phyloP scores from a whole-genome alignment of 1,140 invertebrate genomes.

The Probaryconus sp. region DNA sequence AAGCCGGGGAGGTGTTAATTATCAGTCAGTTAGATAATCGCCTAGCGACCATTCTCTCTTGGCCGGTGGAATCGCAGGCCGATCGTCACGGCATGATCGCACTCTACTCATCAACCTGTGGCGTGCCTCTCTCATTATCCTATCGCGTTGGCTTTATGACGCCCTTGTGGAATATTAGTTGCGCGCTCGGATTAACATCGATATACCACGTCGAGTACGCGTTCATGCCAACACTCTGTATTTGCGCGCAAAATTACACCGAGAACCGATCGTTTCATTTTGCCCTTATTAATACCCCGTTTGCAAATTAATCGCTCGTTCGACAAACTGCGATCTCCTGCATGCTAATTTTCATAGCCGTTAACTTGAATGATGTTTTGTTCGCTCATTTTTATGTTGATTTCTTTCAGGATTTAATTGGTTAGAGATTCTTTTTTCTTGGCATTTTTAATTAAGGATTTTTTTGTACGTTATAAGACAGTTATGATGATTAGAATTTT shows the following conservation, averaged over 20 bases:
- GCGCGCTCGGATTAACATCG: slow-evolving; percentile 53
- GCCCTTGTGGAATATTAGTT: slow-evolving; percentile 51
- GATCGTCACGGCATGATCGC: slow-evolving; percentile 25
- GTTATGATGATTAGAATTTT: too few species aligned
- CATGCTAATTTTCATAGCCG: slow-evolving; percentile 42
- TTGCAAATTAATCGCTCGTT: slow-evolving; percentile 40
- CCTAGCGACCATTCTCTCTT: not conserved
- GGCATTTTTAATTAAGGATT: too few species aligned
- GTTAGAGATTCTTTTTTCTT: too few species aligned
- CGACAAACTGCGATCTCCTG: slow-evolving; percentile 33
- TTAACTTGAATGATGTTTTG: too few species aligned
- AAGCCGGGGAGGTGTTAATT: slow-evolving; percentile 33
- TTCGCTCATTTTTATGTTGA: too few species aligned
- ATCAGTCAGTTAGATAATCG: slow-evolving; percentile 29
- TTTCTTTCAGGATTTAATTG: too few species aligned
- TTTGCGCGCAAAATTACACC: slow-evolving; percentile 38
- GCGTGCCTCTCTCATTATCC: slow-evolving; percentile 57
- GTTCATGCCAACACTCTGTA: slow-evolving; percentile 26
- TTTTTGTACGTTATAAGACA: too few species aligned
- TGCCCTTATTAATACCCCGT: slow-evolving; percentile 40
- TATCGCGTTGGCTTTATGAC: slow-evolving; percentile 51
- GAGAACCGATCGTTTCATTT: slow-evolving; percentile 30
- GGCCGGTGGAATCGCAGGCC: not conserved
- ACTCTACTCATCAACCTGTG: slow-evolving; percentile 41
- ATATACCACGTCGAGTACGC: slow-evolving; percentile 36